A percentile compares a stretch with the other conserved stretches of the same genome.
These are phyloP conservation scores for Capreolus pygargus DNA, from an alignment of 2,113 vertebrate species.

Conservation along the genomic window DNA sequence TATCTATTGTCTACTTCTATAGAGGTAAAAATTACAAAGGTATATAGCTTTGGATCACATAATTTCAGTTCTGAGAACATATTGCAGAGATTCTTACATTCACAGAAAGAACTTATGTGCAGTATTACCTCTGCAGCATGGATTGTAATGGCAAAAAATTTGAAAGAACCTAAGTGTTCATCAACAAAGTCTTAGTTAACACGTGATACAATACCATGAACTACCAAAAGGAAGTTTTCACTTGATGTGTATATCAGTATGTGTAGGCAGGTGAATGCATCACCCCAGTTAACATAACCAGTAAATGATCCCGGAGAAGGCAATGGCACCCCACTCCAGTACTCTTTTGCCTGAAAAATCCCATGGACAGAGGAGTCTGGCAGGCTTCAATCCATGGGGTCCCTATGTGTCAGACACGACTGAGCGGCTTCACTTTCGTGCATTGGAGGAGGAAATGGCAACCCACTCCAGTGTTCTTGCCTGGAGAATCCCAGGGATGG, in stretches of 20 bases:
- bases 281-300: not conserved
- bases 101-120: not conserved
- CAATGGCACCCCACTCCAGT: not conserved
- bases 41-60: not conserved
- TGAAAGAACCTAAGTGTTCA: not conserved
- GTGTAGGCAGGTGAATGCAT: not conserved
- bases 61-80: not conserved
- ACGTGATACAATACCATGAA: not conserved
- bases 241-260: not conserved
- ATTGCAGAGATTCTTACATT: not conserved
- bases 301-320: not conserved
- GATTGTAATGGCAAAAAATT: not conserved
- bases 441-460: not conserved
- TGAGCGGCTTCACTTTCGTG: fast-evolving
- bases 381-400: not conserved
- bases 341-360: not conserved
- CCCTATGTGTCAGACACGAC: not conserved
- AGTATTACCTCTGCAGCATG: not conserved
- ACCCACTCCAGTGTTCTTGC: not conserved
- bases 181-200: not conserved
- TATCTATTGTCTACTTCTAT: not conserved
- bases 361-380: not conserved
- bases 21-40: not conserved
- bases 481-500: not conserved
- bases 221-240: not conserved